Conservation (phyloP, 1,140 invertebrate genomes). For the Leptinotarsa texana region DNA sequence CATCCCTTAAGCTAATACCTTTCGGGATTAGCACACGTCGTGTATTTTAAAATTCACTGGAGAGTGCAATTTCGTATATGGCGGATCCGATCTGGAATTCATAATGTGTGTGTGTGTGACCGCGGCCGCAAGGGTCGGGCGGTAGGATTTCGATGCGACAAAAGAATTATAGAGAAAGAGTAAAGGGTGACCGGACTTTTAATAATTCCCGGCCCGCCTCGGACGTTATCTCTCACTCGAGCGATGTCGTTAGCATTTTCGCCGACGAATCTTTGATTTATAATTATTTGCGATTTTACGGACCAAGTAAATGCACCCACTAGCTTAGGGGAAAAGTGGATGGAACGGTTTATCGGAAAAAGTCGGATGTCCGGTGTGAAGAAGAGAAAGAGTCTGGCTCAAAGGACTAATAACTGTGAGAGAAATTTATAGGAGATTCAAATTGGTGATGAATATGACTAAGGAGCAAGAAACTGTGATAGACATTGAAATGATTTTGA, state of each 20-base stretch:
- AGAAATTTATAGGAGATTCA: too few species aligned
- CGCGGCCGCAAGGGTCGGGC: conserved; percentile 12
- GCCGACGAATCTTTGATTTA: conserved; percentile 21
- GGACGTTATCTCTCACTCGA: conserved; percentile 38
- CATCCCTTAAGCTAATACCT: conserved; percentile 2
- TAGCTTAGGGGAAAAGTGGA: background rate
- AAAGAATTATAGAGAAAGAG: conserved; percentile 45
- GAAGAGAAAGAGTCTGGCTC: background rate
- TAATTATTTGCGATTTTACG: conserved; percentile 20
- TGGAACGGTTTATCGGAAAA: conserved; percentile 5
- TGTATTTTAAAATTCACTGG: conserved; percentile 23
- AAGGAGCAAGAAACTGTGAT: too few species aligned
- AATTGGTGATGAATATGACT: too few species aligned
- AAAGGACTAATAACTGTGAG: background rate
- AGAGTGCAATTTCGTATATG: conserved; percentile 16
- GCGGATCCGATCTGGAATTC: conserved; percentile 27
- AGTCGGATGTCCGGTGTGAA: conserved; percentile 1
- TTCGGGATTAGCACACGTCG: conserved; percentile 1
- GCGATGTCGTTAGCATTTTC: conserved; percentile 34
- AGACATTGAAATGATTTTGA: too few species aligned
- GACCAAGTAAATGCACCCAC: background rate
- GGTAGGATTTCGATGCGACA: conserved; percentile 32
- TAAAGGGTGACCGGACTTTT: conserved; percentile 43
- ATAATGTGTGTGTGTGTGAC: conserved; percentile 24
- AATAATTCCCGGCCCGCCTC: conserved; percentile 39